Evolutionary conservation across 2,888 invertebrate species (phyloP).

Genomic region (Limenitis camilla): DNA sequence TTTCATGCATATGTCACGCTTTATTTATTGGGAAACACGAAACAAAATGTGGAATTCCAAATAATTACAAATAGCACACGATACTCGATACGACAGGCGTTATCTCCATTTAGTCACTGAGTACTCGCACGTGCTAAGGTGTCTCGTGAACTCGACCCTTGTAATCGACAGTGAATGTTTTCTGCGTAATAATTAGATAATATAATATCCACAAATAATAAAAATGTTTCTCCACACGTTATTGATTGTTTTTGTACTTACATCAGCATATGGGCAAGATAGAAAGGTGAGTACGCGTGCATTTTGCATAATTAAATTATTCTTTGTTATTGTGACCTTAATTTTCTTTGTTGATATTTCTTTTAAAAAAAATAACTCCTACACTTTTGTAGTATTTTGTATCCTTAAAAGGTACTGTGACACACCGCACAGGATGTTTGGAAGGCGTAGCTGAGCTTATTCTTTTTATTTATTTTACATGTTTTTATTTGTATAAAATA

Average conservation of each 20-base stretch:
- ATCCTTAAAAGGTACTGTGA: too few relatives aligned
- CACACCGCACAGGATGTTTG: too few relatives aligned
- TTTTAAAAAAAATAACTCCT: too few relatives aligned
- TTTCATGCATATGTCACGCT: not conserved
- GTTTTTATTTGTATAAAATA: too few relatives aligned
- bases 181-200: constrained; percentile 24
- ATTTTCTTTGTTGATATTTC: constrained; percentile 7
- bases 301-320: too few relatives aligned
- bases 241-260: constrained; percentile 38
- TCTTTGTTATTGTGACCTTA: constrained; percentile 13
- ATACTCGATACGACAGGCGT: constrained; percentile 9
- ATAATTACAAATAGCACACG: constrained; percentile 9
- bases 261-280: constrained; percentile 44
- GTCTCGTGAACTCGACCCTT: constrained; percentile 37
- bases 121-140: constrained; percentile 41
- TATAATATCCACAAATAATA: constrained; percentile 42
- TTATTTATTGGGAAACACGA: not conserved
- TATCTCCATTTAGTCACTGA: constrained; percentile 15
- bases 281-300: constrained; percentile 60
- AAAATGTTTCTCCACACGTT: constrained; percentile 41
- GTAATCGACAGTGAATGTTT: constrained; percentile 29
- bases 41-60: constrained; percentile 5
- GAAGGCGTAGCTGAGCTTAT: too few relatives aligned
- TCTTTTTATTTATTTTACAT: too few relatives aligned
- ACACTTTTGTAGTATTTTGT: too few relatives aligned